Evolutionary conservation across 2,888 invertebrate genomes (phyloP).

Genomic region (Cephonodes hylas): DNA sequence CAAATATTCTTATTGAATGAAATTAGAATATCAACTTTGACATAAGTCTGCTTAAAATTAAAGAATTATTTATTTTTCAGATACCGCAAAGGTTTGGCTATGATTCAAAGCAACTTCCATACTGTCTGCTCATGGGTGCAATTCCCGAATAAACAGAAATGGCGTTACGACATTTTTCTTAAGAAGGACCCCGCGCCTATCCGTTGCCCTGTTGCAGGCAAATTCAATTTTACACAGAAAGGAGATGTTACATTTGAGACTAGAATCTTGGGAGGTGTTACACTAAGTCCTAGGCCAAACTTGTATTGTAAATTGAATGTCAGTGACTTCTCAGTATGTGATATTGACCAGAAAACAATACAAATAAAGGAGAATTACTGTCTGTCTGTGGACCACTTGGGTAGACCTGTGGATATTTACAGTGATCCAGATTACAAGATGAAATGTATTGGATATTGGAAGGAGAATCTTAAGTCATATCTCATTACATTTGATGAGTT

Average conservation of each 20-base stretch:
- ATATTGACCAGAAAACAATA: conserved; percentile 96
- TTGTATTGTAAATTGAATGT: conserved; percentile 95
- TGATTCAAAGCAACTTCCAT: conserved; percentile 93
- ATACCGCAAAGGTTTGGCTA: conserved; percentile 92
- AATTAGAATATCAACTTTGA: neutral
- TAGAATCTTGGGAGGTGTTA: conserved; percentile 97
- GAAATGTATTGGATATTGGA: conserved; percentile 99
- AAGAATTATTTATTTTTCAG: too few relatives aligned
- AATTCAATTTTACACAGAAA: conserved; percentile 95
- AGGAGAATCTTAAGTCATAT: conserved; percentile 98
- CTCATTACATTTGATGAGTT: conserved; percentile 97
- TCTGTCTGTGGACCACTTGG: conserved; percentile 96
- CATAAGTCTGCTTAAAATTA: too few relatives aligned
- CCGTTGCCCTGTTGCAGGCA: conserved; percentile 97
- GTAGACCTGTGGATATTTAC: conserved; percentile 97
- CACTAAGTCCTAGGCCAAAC: conserved; percentile 94
- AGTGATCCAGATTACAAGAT: conserved; percentile 97
- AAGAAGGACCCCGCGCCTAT: conserved; percentile 95
- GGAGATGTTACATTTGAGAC: conserved; percentile 96
- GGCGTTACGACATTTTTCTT: conserved; percentile 93
- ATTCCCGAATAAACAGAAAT: conserved; percentile 90
- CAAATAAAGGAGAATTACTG: conserved; percentile 97
- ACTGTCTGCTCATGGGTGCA: conserved; percentile 98
- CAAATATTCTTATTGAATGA: neutral
- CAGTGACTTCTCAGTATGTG: conserved; percentile 97